Conservation (phyloP, 2,113 vertebrate genomes). For the Silurus glanis region DNA sequence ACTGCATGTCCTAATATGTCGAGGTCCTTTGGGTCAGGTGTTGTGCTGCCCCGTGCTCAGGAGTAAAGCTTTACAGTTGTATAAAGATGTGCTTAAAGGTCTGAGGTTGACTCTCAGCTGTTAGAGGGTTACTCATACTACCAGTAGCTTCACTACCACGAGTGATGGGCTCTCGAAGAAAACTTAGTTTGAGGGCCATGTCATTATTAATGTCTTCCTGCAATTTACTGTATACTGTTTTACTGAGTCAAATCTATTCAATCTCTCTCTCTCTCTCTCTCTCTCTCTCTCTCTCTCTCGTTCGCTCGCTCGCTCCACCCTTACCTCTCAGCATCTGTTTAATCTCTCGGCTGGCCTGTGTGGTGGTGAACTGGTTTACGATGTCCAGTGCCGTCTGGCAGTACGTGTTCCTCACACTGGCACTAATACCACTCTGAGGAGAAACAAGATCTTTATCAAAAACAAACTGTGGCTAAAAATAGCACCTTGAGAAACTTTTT, state of each 20-base stretch:
- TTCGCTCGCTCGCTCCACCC: background rate
- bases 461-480: no score
- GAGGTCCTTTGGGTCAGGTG: background rate
- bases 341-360: constrained; percentile 96
- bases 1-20: background rate
- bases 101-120: background rate
- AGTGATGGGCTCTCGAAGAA: no score
- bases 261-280: background rate
- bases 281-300: background rate
- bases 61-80: background rate
- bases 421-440: constrained; percentile 92
- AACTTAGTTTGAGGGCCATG: background rate
- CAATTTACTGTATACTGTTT: background rate
- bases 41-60: background rate
- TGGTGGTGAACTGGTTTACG: constrained; percentile 96
- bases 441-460: background rate
- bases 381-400: constrained; percentile 97
- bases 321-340: constrained; percentile 95
- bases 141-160: no score
- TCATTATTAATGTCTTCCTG: background rate
- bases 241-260: background rate
- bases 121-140: no score
- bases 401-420: constrained; percentile 94
- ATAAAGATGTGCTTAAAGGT: background rate
- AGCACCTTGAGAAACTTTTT: no score